Conservation (phyloP, 2,113 vertebrate species). For the Phylloscopus whistleri region DNA sequence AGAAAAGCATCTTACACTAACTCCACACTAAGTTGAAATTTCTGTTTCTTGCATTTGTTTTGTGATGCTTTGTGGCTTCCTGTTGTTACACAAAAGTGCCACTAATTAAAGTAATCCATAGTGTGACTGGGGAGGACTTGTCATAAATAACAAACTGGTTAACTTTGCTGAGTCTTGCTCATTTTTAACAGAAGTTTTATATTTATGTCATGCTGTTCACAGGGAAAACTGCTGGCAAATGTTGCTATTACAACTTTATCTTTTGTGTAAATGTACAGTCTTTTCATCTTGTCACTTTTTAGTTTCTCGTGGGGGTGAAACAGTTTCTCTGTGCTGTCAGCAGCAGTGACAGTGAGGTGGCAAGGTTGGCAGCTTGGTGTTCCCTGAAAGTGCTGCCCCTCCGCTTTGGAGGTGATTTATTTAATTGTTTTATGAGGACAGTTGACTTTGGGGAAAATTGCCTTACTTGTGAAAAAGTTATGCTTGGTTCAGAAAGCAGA, state of each 20-base stretch:
- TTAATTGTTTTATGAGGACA: not conserved
- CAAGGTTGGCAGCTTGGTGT: not conserved
- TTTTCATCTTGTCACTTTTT: not conserved
- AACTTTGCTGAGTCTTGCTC: not conserved
- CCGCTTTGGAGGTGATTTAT: not conserved
- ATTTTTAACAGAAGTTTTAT: slow-evolving; percentile 8
- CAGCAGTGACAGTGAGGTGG: not conserved
- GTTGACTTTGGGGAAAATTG: not conserved
- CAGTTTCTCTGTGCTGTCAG: not conserved
- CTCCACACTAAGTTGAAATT: not conserved
- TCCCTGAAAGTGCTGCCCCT: not conserved
- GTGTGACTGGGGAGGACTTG: not conserved
- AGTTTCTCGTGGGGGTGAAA: not conserved
- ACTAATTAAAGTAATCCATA: not conserved
- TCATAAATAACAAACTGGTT: not conserved
- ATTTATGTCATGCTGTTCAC: not conserved
- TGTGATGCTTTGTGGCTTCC: not conserved
- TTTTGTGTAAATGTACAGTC: not conserved
- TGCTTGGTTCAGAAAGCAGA: not conserved
- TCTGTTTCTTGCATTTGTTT: not conserved
- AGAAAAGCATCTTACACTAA: not conserved
- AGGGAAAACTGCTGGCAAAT: not conserved
- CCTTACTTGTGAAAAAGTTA: not conserved
- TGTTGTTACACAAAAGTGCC: not conserved
- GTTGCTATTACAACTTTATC: not conserved